These are phyloP conservation scores for Clarias macrocephalus DNA, from an alignment of 2,113 vertebrate genomes.

Conservation along the genomic window DNA sequence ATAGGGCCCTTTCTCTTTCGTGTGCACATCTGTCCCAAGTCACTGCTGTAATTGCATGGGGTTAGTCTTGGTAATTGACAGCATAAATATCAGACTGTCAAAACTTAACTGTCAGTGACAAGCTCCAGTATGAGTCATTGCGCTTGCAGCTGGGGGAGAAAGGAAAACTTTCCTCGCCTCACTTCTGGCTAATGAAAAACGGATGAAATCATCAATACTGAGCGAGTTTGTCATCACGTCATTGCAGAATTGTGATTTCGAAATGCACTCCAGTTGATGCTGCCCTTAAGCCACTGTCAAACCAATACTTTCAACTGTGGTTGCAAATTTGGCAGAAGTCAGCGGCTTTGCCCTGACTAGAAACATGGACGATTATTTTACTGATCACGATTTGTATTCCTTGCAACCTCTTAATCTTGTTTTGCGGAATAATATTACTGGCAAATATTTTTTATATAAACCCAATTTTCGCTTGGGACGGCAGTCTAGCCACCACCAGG, in stretches of 20 bases:
- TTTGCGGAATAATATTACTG: neutral
- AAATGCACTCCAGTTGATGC: neutral
- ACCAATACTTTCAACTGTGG: neutral
- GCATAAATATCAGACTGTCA: constrained; percentile 74
- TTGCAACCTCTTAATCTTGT: neutral
- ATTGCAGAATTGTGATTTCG: constrained; percentile 5
- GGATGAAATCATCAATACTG: constrained; percentile 30
- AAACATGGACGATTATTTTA: neutral
- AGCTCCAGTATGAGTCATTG: constrained; percentile 65
- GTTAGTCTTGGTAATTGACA: constrained; percentile 69
- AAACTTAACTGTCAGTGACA: constrained; percentile 64
- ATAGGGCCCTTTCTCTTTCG: constrained; percentile 66
- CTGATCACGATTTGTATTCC: neutral
- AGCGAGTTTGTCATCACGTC: constrained; percentile 32
- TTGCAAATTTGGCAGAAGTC: neutral
- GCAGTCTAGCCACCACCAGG: neutral
- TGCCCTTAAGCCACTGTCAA: constrained; percentile 14
- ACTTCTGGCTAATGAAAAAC: constrained; percentile 14
- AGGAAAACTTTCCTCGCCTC: constrained; percentile 57
- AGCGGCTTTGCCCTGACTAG: neutral
- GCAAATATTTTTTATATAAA: neutral
- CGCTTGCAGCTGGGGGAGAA: constrained; percentile 59
- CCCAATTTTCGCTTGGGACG: neutral
- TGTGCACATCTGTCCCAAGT: constrained; percentile 68
- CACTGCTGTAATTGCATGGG: constrained; percentile 66